Evolutionary conservation across 2,113 vertebrate species (phyloP).

Genomic region (Hymenochirus boettgeri): DNA sequence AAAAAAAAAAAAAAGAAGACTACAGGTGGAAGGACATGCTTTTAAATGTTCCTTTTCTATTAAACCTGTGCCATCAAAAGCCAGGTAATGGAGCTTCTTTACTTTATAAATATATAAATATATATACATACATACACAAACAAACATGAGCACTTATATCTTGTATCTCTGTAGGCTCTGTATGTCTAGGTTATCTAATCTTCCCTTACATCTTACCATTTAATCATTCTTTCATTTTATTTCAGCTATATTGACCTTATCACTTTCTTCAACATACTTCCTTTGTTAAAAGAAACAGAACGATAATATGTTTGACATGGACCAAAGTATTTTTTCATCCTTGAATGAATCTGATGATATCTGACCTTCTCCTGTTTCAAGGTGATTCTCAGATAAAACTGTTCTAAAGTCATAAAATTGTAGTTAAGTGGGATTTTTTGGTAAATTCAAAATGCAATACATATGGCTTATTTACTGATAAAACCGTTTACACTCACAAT

Average conservation of each 20-base stretch:
- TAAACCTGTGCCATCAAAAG: neutral
- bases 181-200: slow-evolving; percentile 9
- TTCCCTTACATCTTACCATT: slow-evolving; percentile 3
- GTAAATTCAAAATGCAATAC: neutral
- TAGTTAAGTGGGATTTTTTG: slow-evolving; percentile 3
- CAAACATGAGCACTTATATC: neutral
- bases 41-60: neutral
- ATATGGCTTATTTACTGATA: neutral
- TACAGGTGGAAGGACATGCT: neutral
- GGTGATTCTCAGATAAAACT: slow-evolving; percentile 25
- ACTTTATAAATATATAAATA: neutral
- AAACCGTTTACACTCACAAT: slow-evolving; percentile 5
- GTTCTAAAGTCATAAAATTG: slow-evolving; percentile 2
- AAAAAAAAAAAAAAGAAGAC: too few relatives aligned
- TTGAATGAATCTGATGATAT: slow-evolving; percentile 33
- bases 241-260: slow-evolving; percentile 26
- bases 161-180: slow-evolving; percentile 1
- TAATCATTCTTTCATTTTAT: slow-evolving; percentile 24
- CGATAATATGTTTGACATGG: slow-evolving; percentile 32
- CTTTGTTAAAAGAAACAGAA: slow-evolving; percentile 20
- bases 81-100: neutral
- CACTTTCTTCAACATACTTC: slow-evolving; percentile 17
- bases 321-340: slow-evolving; percentile 12
- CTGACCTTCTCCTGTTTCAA: slow-evolving; percentile 34
- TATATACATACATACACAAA: too few relatives aligned